phyloP scores from a whole-genome alignment of 1,140 invertebrate species.

The Drosophila subobscura region DNA sequence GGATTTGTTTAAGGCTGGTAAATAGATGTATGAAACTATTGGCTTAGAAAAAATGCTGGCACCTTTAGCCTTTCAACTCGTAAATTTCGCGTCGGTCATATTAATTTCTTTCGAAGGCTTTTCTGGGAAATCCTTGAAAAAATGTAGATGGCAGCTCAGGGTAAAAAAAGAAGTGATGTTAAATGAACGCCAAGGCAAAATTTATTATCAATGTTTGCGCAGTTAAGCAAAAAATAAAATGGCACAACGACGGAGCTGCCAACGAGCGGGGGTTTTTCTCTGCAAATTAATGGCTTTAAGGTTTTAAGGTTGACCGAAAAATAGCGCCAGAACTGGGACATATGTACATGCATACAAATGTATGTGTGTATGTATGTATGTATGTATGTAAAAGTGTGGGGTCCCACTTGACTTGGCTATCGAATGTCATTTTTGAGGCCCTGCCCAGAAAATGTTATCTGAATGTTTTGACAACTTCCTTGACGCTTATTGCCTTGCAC shows the following conservation, averaged over 20 bases:
- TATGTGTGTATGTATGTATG: too few relatives aligned
- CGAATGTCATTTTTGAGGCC: conserved; percentile 1
- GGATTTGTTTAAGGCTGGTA: too few relatives aligned
- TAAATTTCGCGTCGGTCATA: conserved; percentile 34
- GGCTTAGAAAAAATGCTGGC: conserved; percentile 8
- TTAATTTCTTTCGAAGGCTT: conserved; percentile 44
- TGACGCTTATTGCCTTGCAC: conserved; percentile 53
- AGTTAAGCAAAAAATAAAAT: conserved; percentile 38
- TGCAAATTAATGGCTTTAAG: conserved; percentile 14
- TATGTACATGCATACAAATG: conserved; percentile 6
- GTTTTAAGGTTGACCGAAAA: conserved; percentile 32
- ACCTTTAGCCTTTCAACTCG: conserved; percentile 30
- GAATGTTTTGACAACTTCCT: conserved; percentile 59
- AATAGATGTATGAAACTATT: conserved; percentile 19
- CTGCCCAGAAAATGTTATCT: conserved; percentile 39
- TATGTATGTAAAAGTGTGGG: too few relatives aligned
- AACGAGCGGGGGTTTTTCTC: conserved; percentile 7
- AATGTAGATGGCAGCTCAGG: conserved; percentile 27
- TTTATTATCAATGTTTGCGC: conserved; percentile 30
- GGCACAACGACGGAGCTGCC: conserved; percentile 2
- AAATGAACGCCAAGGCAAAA: conserved; percentile 28
- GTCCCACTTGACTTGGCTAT: conserved; percentile 8
- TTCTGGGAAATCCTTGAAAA: conserved; percentile 35
- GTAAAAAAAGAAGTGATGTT: conserved; percentile 27
- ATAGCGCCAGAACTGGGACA: conserved; percentile 1